These are phyloP conservation scores for Haemorhous mexicanus DNA, from an alignment of 2,113 vertebrate genomes.

Conservation along the genomic window DNA sequence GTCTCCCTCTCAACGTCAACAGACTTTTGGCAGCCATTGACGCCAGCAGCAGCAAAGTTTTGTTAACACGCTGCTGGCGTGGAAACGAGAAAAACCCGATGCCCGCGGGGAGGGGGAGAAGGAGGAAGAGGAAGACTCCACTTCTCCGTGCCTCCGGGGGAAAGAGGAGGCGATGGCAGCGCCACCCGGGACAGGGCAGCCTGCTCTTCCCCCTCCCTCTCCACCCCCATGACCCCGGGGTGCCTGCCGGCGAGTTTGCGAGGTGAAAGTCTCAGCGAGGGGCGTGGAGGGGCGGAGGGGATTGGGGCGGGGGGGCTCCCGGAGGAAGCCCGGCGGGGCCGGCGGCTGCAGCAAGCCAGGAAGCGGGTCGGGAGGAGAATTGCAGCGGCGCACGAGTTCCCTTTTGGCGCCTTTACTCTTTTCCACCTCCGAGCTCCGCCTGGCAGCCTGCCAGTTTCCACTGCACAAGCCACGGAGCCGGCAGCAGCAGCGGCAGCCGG, in stretches of 20 bases:
- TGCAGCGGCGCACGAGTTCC: conserved; percentile 44
- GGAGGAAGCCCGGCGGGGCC: not conserved
- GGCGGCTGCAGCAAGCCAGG: conserved; percentile 25
- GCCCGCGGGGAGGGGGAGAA: not conserved
- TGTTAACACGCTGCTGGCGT: conserved; percentile 23
- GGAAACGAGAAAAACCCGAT: conserved; percentile 44
- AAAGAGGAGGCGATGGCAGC: not conserved
- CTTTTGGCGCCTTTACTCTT: conserved; percentile 64
- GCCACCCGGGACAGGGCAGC: not conserved
- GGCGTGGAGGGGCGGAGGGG: not conserved
- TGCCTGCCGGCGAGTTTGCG: not conserved
- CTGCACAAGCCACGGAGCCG: conserved; percentile 42
- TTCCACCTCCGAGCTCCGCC: conserved; percentile 46
- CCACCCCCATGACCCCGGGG: not conserved
- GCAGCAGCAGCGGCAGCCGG: conserved; percentile 18
- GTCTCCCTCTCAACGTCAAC: conserved; percentile 53
- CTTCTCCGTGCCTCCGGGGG: not conserved
- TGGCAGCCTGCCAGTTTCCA: conserved; percentile 67
- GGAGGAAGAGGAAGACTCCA: not conserved
- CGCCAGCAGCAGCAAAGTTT: conserved; percentile 56
- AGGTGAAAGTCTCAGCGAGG: not conserved
- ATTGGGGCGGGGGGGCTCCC: not conserved
- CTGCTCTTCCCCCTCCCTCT: not conserved
- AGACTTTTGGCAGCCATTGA: conserved; percentile 45
- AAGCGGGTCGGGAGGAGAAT: conserved; percentile 1